Percentiles rank a stretch among this genome's conserved stretches.
phyloP scores from a whole-genome alignment of 2,113 vertebrate species.

The Trematocara stigmaticum region DNA sequence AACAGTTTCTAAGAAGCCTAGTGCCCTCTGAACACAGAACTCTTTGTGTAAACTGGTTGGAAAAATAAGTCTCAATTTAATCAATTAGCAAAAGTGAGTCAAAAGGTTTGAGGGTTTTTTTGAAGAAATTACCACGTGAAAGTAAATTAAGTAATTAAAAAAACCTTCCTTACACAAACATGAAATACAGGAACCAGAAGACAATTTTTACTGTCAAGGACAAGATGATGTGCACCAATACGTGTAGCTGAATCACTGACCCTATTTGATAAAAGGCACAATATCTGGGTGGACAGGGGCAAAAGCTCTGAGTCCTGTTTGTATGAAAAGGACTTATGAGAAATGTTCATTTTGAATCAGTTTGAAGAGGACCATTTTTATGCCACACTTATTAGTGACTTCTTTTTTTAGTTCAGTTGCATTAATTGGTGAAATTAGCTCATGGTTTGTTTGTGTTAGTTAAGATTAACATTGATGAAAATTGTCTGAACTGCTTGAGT shows the following conservation, averaged over 20 bases:
- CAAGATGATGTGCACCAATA: neutral
- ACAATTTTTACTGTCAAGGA: neutral
- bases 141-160: neutral
- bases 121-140: neutral
- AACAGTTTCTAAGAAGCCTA: neutral
- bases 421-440: slow-evolving; percentile 12
- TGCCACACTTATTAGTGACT: slow-evolving; percentile 6
- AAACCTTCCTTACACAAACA: neutral
- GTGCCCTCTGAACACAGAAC: neutral
- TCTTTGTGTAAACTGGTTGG: neutral
- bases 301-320: neutral
- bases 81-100: neutral
- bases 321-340: neutral
- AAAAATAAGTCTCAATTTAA: neutral
- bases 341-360: neutral
- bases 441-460: neutral
- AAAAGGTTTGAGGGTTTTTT: neutral
- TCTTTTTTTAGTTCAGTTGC: neutral
- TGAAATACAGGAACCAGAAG: neutral
- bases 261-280: neutral
- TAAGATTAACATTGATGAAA: neutral
- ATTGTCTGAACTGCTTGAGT: neutral
- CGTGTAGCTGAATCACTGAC: neutral
- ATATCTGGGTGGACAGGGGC: neutral
- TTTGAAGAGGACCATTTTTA: neutral